phyloP scores from a whole-genome alignment of 1,140 invertebrate species.

The Drosophila pseudoobscura region DNA sequence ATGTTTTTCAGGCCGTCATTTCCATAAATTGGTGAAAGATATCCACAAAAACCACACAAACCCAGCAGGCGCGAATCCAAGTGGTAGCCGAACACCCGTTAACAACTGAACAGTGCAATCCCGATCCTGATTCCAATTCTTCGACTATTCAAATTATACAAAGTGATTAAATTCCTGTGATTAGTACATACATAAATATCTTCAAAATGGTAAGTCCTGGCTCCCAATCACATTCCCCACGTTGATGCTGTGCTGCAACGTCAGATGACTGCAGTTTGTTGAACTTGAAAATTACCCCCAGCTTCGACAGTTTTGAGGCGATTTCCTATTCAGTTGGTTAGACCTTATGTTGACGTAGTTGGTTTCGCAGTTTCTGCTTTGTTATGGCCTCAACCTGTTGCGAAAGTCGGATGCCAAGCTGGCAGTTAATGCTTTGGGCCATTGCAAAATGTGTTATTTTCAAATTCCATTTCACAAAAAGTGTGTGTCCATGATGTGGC shows the following conservation, averaged over 20 bases:
- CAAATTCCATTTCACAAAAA: conserved; percentile 19
- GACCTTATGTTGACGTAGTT: conserved; percentile 40
- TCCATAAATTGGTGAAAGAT: conserved; percentile 82
- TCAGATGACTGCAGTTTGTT: conserved; percentile 22
- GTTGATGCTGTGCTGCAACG: too few relatives aligned
- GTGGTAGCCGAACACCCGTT: conserved; percentile 39
- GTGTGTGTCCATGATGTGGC: conserved; percentile 23
- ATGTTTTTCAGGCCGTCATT: conserved; percentile 66
- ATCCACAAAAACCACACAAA: conserved; percentile 70
- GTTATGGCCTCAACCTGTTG: conserved; percentile 62
- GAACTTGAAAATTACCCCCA: conserved; percentile 32
- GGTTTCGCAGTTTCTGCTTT: conserved; percentile 27
- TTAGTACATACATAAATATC: too few relatives aligned
- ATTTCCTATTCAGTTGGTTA: conserved; percentile 30
- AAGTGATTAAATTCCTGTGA: conserved; percentile 1
- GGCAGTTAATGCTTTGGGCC: conserved; percentile 15
- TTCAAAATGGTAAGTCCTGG: conserved; percentile 53
- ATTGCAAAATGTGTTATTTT: conserved; percentile 50
- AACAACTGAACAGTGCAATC: conserved; percentile 41
- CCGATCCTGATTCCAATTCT: background rate
- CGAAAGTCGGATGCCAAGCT: conserved; percentile 73
- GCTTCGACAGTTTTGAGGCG: conserved; percentile 10
- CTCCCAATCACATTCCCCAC: background rate
- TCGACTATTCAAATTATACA: background rate
- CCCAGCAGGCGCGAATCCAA: conserved; percentile 58